Percentiles rank a stretch among this genome's conserved stretches.
Conservation (phyloP, 2,888 invertebrate species). For the Sarcophaga carnaria region DNA sequence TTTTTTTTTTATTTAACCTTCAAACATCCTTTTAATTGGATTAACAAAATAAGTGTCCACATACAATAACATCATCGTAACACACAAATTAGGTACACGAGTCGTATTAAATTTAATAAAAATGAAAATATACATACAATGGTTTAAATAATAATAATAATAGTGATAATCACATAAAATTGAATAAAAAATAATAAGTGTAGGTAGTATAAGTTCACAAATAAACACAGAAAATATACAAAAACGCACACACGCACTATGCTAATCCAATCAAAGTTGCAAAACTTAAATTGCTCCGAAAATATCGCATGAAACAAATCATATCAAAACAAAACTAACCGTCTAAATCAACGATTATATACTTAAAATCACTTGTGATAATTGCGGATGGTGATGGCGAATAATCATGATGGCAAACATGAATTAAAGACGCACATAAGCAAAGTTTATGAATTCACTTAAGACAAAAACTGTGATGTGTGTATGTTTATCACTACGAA, state of each 20-base stretch:
- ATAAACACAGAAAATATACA: neutral
- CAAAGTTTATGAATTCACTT: conserved; percentile 1
- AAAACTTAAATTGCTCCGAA: conserved; percentile 19
- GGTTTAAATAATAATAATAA: conserved; percentile 4
- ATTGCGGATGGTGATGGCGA: conserved; percentile 22
- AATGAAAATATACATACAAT: conserved; percentile 1
- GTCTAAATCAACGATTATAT: conserved; percentile 25
- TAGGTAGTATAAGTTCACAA: conserved; percentile 25
- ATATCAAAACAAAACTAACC: conserved; percentile 11
- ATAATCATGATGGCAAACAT: neutral
- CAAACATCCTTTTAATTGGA: conserved; percentile 56
- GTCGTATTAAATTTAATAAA: conserved; percentile 51
- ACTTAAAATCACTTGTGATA: conserved; percentile 56
- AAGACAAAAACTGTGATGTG: neutral
- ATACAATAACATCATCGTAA: conserved; percentile 22
- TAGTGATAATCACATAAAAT: conserved; percentile 7
- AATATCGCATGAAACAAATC: neutral
- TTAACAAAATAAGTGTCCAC: conserved; percentile 8
- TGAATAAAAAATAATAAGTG: conserved; percentile 15
- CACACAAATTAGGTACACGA: conserved; percentile 29
- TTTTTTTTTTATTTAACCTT: conserved; percentile 37
- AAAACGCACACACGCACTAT: conserved; percentile 5
- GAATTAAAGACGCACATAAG: conserved; percentile 18
- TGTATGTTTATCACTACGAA: neutral
- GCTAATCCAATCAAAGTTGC: neutral